These are phyloP conservation scores for Podiceps cristatus DNA, from an alignment of 2,113 vertebrate genomes.

Conservation along the genomic window DNA sequence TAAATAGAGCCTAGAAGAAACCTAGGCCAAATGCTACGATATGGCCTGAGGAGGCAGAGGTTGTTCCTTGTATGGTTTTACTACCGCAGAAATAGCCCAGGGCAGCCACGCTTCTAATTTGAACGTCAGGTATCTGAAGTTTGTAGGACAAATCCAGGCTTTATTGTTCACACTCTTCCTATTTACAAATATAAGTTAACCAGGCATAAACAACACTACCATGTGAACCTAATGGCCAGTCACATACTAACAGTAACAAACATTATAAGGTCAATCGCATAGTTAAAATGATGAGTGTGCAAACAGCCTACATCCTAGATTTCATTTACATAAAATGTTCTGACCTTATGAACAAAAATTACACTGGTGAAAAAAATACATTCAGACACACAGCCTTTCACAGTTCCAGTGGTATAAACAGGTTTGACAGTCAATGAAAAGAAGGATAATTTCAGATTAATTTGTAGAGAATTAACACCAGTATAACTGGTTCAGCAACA, in stretches of 20 bases:
- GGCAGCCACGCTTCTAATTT: background rate
- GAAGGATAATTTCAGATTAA: conserved; percentile 28
- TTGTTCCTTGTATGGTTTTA: background rate
- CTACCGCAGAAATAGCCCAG: background rate
- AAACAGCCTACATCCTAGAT: background rate
- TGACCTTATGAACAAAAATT: conserved; percentile 21
- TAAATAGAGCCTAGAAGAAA: background rate
- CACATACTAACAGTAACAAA: conserved; percentile 13
- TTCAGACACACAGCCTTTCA: background rate
- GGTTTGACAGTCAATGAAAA: background rate
- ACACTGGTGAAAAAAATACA: conserved; percentile 15
- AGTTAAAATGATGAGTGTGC: conserved; percentile 50
- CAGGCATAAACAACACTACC: background rate
- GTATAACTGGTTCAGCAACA: background rate
- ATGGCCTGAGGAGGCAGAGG: background rate
- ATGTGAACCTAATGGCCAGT: background rate
- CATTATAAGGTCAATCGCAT: conserved; percentile 29
- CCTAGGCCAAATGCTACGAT: background rate
- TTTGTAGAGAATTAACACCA: conserved; percentile 49
- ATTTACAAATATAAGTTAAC: background rate
- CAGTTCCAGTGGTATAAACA: background rate
- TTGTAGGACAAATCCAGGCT: background rate
- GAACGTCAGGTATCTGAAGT: background rate
- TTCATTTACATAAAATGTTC: conserved; percentile 35
- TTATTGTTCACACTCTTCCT: background rate